Evolutionary conservation across 2,113 vertebrate genomes (phyloP).

Genomic region (Cygnus atratus): DNA sequence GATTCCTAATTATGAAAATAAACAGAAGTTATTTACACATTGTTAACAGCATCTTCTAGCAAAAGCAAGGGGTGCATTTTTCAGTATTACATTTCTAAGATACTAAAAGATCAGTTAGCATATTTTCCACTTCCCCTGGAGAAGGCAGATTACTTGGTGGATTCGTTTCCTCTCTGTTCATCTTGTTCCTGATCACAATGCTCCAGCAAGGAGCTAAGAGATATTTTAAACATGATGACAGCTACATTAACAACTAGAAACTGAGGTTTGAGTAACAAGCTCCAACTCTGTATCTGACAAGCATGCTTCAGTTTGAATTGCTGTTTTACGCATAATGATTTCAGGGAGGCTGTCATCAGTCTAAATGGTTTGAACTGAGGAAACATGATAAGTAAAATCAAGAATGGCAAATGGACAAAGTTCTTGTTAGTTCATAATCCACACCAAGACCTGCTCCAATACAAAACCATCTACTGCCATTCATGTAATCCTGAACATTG

Average conservation of each 20-base stretch:
- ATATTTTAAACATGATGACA: not conserved
- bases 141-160: not conserved
- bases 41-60: not conserved
- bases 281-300: not conserved
- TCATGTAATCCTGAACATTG: not conserved
- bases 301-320: not conserved
- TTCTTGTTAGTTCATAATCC: not conserved
- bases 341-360: not conserved
- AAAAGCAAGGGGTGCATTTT: not conserved
- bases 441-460: not conserved
- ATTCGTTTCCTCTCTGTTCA: not conserved
- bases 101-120: not conserved
- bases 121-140: rapidly evolving
- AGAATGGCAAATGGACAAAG: not conserved
- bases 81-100: not conserved
- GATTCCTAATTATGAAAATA: conserved; percentile 83
- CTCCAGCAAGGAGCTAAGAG: not conserved
- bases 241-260: not conserved
- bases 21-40: not conserved
- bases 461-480: not conserved
- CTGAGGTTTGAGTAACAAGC: not conserved
- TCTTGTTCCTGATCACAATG: not conserved
- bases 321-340: not conserved
- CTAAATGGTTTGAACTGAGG: not conserved
- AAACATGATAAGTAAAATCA: not conserved